Evolutionary conservation across 2,888 invertebrate genomes (phyloP), one percentile per base, ranked within the genome.

Genomic region (Unio pictorum): DNA sequence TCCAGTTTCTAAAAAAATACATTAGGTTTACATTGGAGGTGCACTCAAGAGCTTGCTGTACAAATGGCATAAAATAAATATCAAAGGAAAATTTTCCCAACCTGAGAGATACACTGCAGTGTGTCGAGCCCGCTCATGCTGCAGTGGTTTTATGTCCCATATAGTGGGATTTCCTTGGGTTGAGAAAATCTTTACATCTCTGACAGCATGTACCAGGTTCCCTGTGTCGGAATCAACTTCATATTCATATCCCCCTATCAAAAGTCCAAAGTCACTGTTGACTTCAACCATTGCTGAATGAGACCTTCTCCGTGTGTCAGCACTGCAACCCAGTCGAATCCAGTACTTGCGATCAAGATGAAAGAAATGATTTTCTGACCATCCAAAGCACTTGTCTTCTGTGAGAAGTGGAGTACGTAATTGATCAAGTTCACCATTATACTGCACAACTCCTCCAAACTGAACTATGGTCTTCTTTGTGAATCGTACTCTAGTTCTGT

Each of bases 181-280:
- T 15, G 64, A n/a, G 57, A 77, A 75, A 73, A 75, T 75, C 58
- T 69, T 75, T 63, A 78, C 74, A 58, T 75, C 78, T 15, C 64
- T 66, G 45, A 80, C 70, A 56, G 66, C 54, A 18, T 61, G 30
- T n/a, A 75, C 76, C 23, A 73, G 71, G 60, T 63, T 68, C 7
- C 79, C 72, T 59, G 67, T 68, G 55, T 72, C 72, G 4, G 74
- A 79, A 57, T 71, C 68, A 30, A 77, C 57, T n/a, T 71, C 59
- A 64, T 80, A 76, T 56, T 73, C 75, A 67, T 77, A 80, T 4
- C 80, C 80, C 6, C 80, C 80, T 30, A 74, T 66, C 63, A 79
- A 54, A 3, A 80, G 66, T 26, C 73, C 76, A 67, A 72, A 71
- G 20, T 76, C 81, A 61, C 78, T 15, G 15, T 45, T 81, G 17